Base-by-base conservation (phyloP, 64 coral and sea anemone genomes). In the Montipora sp. region DNA sequence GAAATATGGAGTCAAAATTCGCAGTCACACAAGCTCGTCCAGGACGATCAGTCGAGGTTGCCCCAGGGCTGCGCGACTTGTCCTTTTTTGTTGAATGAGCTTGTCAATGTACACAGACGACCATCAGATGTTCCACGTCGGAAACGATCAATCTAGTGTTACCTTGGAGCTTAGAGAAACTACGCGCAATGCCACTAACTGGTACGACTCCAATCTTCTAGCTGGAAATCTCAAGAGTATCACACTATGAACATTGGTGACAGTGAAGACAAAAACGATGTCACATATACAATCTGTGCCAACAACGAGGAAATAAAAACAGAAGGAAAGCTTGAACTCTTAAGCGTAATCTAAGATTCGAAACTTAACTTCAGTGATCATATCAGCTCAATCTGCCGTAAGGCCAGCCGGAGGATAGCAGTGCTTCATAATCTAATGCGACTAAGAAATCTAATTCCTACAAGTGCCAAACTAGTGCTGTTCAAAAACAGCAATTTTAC, bases 401-500 rank as follows among this genome's bases (percentile, higher is more conserved):
- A 80, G 47, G 77, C 83, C 18, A 92, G 90, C 48, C 49, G 69
- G 47, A 92, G 66, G 48, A 78, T 86, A 27, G 80, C 72, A 12
- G 81, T 92, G 49, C 63, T 92, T 16, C n/a, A n/a, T n/a, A n/a
- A n/a, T n/a, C n/a, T n/a, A n/a, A 50, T 66, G 46, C 14, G 50
- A 91, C 10, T 22, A 36, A 36, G 36, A 36, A 36, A 36, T 36
- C 36, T 91, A 44, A 83, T 91, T 57, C 78, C 79, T 19, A 78
- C 20, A 44, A 77, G 5, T 13, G 80, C 90, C 6, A 92, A 92
- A 67, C 43, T 92, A 48, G 24, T 14, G 7, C 61, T 93, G 16
- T 93, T 71, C 16, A 93, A 93, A 93, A 72, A 47, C 75, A 73
- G 60, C 83, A 2, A 58, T 93, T 23, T n/a, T 93, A 78, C 90